A percentile compares a stretch with the other conserved stretches of the same genome.
Conservation (phyloP, 2,113 vertebrate genomes). For the Chionomys nivalis region DNA sequence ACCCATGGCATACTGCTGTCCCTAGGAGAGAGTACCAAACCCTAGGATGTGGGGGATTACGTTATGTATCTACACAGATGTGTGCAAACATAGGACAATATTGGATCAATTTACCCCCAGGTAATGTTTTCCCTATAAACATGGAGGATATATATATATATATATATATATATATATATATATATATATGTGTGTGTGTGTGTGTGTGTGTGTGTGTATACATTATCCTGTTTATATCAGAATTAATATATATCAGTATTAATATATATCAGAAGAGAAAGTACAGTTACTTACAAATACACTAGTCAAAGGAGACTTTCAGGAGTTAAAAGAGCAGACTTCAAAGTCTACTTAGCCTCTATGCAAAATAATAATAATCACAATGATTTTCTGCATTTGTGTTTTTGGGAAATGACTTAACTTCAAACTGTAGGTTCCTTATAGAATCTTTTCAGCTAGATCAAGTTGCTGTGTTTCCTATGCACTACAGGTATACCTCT, state of each 20-base stretch:
- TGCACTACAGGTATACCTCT: not conserved
- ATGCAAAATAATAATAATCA: no score
- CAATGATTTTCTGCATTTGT: not conserved
- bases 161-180: no score
- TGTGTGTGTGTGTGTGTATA: no score
- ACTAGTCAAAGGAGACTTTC: not conserved
- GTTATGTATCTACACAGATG: not conserved
- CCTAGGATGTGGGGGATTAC: not conserved
- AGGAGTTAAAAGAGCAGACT: not conserved
- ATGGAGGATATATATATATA: not conserved
- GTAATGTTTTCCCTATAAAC: not conserved
- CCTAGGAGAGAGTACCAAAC: not conserved
- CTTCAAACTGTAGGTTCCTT: not conserved
- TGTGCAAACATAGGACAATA: not conserved
- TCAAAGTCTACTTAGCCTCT: not conserved
- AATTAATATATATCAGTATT: no score
- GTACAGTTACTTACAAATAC: not conserved
- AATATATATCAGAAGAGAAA: not conserved
- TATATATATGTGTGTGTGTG: no score
- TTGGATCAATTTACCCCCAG: not conserved
- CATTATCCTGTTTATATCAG: no score
- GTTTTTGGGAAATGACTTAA: not conserved
- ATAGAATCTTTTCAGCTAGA: not conserved
- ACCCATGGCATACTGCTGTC: not conserved
- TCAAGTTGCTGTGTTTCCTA: not conserved